phyloP scores from a whole-genome alignment of 2,888 invertebrate genomes.

The Tachina grossa region DNA sequence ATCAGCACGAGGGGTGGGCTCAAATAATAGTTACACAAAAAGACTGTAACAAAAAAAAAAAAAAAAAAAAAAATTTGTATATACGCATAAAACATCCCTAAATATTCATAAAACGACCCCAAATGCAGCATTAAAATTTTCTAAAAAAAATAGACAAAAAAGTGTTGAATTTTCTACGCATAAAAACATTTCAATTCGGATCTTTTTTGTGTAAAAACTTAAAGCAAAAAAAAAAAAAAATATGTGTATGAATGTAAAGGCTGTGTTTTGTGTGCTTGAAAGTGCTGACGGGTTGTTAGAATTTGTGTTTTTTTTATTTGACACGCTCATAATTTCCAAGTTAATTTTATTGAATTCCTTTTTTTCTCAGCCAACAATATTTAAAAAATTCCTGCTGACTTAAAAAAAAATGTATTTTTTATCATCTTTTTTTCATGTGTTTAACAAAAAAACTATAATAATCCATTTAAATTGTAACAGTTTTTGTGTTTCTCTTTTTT shows the following conservation, averaged over 20 bases:
- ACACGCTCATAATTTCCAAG: slow-evolving; percentile 76
- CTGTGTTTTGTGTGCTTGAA: slow-evolving; percentile 43
- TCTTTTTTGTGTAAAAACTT: slow-evolving; percentile 73
- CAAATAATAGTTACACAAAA: slow-evolving; percentile 76
- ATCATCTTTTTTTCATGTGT: slow-evolving; percentile 57
- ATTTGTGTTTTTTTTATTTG: slow-evolving; percentile 70
- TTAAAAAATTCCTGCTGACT: slow-evolving; percentile 68
- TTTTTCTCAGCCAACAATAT: slow-evolving; percentile 1
- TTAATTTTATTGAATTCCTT: slow-evolving; percentile 75
- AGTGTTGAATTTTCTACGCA: slow-evolving; percentile 74
- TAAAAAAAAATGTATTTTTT: slow-evolving; percentile 52
- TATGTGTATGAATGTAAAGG: slow-evolving; percentile 2
- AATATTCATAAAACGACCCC: slow-evolving; percentile 49
- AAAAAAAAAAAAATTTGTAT: too few species aligned
- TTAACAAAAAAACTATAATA: slow-evolving; percentile 51
- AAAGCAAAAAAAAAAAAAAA: slow-evolving; percentile 51
- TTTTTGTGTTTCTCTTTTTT: slow-evolving; percentile 50
- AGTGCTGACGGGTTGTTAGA: slow-evolving; percentile 74
- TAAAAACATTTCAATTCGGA: slow-evolving; percentile 81
- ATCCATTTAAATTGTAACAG: slow-evolving; percentile 73
- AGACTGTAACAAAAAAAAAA: slow-evolving; percentile 20
- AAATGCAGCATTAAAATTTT: slow-evolving; percentile 43
- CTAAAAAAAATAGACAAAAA: slow-evolving; percentile 56
- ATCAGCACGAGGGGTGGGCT: slow-evolving; percentile 78
- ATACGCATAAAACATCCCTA: slow-evolving; percentile 76